A percentile compares a stretch with the other conserved stretches of the same genome.
Conservation (phyloP, 1,140 invertebrate species). For the Bemisia tabaci region DNA sequence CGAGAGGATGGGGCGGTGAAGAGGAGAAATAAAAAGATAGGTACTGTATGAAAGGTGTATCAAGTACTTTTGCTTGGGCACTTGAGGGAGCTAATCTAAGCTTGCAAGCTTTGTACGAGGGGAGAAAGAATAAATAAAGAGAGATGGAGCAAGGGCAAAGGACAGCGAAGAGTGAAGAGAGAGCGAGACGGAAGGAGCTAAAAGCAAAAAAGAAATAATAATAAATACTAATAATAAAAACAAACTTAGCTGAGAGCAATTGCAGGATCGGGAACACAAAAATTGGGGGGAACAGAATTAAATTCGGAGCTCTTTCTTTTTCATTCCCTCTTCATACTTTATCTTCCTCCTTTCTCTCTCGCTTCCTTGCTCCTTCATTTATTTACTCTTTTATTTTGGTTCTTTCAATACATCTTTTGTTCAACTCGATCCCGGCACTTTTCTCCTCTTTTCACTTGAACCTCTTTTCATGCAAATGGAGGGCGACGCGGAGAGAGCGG, state of each 20-base stretch:
- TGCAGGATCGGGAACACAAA: background rate
- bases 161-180: background rate
- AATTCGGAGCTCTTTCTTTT: background rate
- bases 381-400: background rate
- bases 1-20: background rate
- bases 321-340: background rate
- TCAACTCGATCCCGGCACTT: background rate
- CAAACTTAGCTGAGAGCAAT: background rate
- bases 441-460: background rate
- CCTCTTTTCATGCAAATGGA: background rate
- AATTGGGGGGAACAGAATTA: background rate
- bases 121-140: background rate
- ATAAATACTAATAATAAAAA: conserved; percentile 1
- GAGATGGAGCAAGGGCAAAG: background rate
- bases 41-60: background rate
- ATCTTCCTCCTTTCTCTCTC: background rate
- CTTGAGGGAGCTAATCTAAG: background rate
- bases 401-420: background rate
- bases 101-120: background rate
- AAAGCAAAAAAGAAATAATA: background rate
- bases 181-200: background rate
- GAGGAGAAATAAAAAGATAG: background rate
- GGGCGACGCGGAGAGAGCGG: background rate
- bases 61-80: background rate
- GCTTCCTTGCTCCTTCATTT: background rate